Evolutionary conservation across 2,888 invertebrate species (phyloP).

Genomic region (Deroplatys truncata): DNA sequence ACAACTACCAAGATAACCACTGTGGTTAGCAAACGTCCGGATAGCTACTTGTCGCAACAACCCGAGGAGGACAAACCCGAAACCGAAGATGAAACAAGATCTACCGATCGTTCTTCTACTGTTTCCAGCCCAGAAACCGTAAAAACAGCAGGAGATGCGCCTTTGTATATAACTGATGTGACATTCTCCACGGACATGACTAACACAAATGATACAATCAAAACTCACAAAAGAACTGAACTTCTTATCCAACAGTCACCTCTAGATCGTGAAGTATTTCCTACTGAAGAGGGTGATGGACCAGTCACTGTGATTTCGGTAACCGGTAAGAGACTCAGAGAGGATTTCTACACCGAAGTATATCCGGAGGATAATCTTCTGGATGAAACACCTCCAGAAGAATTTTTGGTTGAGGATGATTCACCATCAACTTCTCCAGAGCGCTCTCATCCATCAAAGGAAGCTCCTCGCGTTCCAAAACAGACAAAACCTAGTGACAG

Average conservation of each 20-base stretch:
- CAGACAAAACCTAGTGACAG: background rate
- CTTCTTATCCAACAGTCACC: slow-evolving; percentile 4
- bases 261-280: background rate
- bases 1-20: slow-evolving; percentile 31
- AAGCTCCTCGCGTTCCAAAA: background rate
- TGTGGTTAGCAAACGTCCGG: background rate
- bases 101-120: slow-evolving; percentile 29
- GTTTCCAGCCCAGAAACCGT: slow-evolving; percentile 31
- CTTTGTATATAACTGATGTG: background rate
- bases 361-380: slow-evolving; percentile 5
- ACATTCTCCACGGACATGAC: background rate
- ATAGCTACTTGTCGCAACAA: slow-evolving; percentile 37
- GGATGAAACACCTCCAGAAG: slow-evolving; percentile 38
- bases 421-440: slow-evolving; percentile 3
- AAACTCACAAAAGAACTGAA: slow-evolving; percentile 14
- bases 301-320: background rate
- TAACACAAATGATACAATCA: background rate
- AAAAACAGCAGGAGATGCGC: slow-evolving; percentile 20
- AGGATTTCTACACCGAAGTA: background rate
- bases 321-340: background rate
- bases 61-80: slow-evolving; percentile 45
- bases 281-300: background rate
- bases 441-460: background rate
- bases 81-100: slow-evolving; percentile 50
- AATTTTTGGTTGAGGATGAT: slow-evolving; percentile 51